Evolutionary conservation across 2,888 invertebrate species (phyloP).

Genomic region (Drosophila macrothrix): DNA sequence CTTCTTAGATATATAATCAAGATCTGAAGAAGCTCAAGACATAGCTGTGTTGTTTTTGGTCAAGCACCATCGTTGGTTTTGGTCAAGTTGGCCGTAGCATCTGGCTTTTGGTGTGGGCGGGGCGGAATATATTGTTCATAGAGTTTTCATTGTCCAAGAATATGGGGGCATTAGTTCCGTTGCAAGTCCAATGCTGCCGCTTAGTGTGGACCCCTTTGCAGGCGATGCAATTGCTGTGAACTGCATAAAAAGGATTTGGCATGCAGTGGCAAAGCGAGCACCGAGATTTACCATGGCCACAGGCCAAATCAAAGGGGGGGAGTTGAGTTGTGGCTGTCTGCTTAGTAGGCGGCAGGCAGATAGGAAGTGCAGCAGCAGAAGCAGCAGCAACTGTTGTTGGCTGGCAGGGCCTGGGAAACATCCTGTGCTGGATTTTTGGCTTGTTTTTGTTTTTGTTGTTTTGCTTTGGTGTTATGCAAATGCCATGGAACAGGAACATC

Average conservation of each 20-base stretch:
- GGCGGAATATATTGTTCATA: slow-evolving; percentile 63
- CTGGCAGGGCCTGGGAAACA: slow-evolving; percentile 58
- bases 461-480: slow-evolving; percentile 71
- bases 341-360: slow-evolving; percentile 30
- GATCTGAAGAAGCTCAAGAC: background rate
- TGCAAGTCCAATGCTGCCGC: slow-evolving; percentile 34
- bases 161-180: slow-evolving; percentile 67
- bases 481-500: slow-evolving; percentile 56
- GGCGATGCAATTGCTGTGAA: slow-evolving; percentile 66
- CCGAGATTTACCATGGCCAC: slow-evolving; percentile 26
- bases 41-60: slow-evolving; percentile 10
- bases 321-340: slow-evolving; percentile 17
- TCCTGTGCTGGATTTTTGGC: slow-evolving; percentile 53
- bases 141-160: slow-evolving; percentile 42
- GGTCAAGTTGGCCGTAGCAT: slow-evolving; percentile 23
- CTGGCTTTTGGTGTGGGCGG: slow-evolving; percentile 68
- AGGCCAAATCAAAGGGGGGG: slow-evolving; percentile 4
- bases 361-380: slow-evolving; percentile 47
- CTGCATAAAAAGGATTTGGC: slow-evolving; percentile 73
- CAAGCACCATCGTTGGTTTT: slow-evolving; percentile 16
- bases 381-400: slow-evolving; percentile 33
- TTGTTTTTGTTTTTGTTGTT: slow-evolving; percentile 42
- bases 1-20: background rate
- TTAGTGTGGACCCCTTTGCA: slow-evolving; percentile 44
- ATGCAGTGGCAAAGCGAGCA: slow-evolving; percentile 73